Evolutionary conservation across 2,113 vertebrate genomes (phyloP), one percentile per base, ranked within the genome.

Genomic region (Misgurnus mizolepis): DNA sequence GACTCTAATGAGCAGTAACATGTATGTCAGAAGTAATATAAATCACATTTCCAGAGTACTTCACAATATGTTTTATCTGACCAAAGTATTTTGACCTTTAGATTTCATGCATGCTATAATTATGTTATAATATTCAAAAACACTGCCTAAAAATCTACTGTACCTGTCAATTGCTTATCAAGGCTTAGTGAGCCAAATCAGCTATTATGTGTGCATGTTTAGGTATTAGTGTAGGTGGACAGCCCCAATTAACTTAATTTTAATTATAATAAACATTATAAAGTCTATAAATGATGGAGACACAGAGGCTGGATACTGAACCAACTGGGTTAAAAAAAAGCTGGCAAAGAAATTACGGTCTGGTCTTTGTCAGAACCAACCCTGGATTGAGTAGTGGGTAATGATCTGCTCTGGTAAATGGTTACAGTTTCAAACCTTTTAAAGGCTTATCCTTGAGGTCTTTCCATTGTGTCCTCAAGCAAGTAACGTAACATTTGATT

Each of bases 1-100:
- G 40, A 56, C 27, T 86, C 87, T 87, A 85, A 71, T 77, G 82
- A 87, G 81, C 71, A 50, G 5, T 78, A 66, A 84, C 80, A 86
- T 79, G 73, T 47, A 80, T 79, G 87, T 82, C 74, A 76, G 62
- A 68, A 53, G 10, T 69, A 71, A 70, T 70, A 47, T n/a, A 40
- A 7, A 60, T 34, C 58, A 70, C 18, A 50, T 49, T 4, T 50
- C 3, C 27, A 69, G 6, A 69, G 67, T 34, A 68, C n/a, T 68
- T 49, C 27, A 68, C 45, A 34, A 50, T 50, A 50, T 14, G 6
- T 70, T 69, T 69, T 7, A 70, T 70, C 45, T 69, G 49, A 53
- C 9, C 49, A 14, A 12, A 53, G 49, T 11, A 34, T 12, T 9
- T 12, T 12, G 49, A 53, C 49, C 49, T 53, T 47, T 50, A 45